Evolutionary conservation across 2,888 invertebrate genomes (phyloP), one percentile per base, ranked within the genome.

Genomic region (Drosophila barbarae): DNA sequence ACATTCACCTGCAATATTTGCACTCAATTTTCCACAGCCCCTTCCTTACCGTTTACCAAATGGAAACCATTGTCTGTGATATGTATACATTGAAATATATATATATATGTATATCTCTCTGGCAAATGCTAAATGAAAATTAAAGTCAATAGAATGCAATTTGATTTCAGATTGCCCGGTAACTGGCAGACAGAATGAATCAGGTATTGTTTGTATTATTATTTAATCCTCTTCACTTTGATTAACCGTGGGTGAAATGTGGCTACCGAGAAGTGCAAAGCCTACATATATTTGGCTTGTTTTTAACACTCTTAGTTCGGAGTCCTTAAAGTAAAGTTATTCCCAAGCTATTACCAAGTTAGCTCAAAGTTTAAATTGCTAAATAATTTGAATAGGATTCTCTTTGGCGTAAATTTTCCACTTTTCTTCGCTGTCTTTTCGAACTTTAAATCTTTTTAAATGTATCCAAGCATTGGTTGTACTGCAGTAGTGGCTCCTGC

Each of bases 1-100:
- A 52, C 57, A 70, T 56, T 59, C 61, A 65, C 57, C 61, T 53
- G 69, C 65, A 70, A 57, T 58, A 68, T 73, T 64, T 63, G 46
- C 61, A 66, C 58, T 52, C 54, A 49, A 54, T 65, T 54, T 53
- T 47, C 8, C 26, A 41, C 18, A 26, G 0, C 5, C 26, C 26
- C 6, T 18, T 8, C 21, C n/a, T n/a, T 12, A 10, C 28, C 7
- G 15, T 18, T 30, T 30, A 26, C 6, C 28, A 32, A 46, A 38
- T 38, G 44, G 38, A 34, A 58, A 39, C 1, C 35, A 44, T 61
- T 61, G 35, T 30, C 34, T 12, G 23, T 49, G 42, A 58, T 44
- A 15, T 28, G 12, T 15, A 2, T 34, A 26, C 26, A 26, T 7
- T 26, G 26, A 26, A 26, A 26, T 26, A 12, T 34, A 5, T 13